These are phyloP conservation scores for Eristalis intricaria DNA, from an alignment of 2,888 invertebrate genomes.

Conservation along the genomic window DNA sequence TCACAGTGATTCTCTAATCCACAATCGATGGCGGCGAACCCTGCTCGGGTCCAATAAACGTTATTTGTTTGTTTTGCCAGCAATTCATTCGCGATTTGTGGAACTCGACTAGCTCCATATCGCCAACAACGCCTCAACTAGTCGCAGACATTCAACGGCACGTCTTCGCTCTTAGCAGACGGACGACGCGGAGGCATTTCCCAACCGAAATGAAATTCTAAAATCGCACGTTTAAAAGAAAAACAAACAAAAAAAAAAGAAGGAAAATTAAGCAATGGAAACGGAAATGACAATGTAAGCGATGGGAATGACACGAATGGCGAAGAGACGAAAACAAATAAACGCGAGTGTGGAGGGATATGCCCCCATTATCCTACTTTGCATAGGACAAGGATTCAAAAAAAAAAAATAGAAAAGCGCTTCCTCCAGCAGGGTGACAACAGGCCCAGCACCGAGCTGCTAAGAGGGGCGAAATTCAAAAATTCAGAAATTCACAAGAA, in stretches of 20 bases:
- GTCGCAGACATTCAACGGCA: not conserved
- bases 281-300: not conserved
- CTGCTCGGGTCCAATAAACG: conserved; percentile 32
- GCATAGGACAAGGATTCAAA: conserved; percentile 51
- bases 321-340: conserved; percentile 7
- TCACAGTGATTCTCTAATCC: conserved; percentile 42
- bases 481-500: conserved; percentile 12
- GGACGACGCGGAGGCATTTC: not conserved
- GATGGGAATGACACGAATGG: no score
- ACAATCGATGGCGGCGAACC: conserved; percentile 22
- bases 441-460: not conserved
- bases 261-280: not conserved
- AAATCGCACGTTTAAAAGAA: conserved; percentile 18
- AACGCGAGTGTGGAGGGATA: conserved; percentile 1
- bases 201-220: conserved; percentile 33
- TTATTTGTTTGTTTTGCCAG: conserved; percentile 49
- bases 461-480: conserved; percentile 4
- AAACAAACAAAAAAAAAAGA: not conserved
- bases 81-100: conserved; percentile 8
- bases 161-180: not conserved
- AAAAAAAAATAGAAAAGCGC: not conserved
- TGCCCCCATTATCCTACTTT: conserved; percentile 36
- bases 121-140: not conserved
- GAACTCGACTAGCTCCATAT: not conserved
- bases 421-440: conserved; percentile 14